Evolutionary conservation across 2,113 vertebrate genomes (phyloP).

Genomic region (Rhynchomys soricoides): DNA sequence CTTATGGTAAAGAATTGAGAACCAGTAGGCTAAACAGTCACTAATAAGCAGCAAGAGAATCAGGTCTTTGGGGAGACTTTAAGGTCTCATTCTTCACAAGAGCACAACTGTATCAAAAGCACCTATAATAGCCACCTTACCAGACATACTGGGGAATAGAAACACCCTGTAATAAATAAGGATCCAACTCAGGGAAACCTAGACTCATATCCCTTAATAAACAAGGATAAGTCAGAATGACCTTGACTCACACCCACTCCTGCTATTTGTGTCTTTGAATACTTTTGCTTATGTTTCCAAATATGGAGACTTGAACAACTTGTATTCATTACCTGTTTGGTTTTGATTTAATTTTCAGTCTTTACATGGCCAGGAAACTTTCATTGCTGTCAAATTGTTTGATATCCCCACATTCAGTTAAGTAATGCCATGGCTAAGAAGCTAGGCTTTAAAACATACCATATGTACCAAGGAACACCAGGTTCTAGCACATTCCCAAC

Average conservation of each 20-base stretch:
- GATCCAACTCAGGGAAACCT: too few species aligned
- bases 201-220: rapidly evolving
- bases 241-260: neutral
- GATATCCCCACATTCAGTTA: neutral
- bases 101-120: neutral
- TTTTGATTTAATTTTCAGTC: neutral
- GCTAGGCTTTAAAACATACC: neutral
- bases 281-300: neutral
- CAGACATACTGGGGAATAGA: rapidly evolving
- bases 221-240: too few species aligned
- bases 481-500: neutral
- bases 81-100: rapidly evolving
- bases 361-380: neutral
- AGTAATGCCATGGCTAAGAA: neutral
- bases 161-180: rapidly evolving
- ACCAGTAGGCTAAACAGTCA: neutral
- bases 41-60: neutral
- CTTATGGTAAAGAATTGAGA: neutral
- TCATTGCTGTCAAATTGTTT: neutral
- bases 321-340: neutral
- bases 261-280: neutral
- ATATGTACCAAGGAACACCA: neutral
- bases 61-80: too few species aligned
- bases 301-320: neutral
- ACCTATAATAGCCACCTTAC: rapidly evolving